phyloP scores from a whole-genome alignment of 2,797 vertebrate species.

The Cryptoblepharus egeriae region DNA sequence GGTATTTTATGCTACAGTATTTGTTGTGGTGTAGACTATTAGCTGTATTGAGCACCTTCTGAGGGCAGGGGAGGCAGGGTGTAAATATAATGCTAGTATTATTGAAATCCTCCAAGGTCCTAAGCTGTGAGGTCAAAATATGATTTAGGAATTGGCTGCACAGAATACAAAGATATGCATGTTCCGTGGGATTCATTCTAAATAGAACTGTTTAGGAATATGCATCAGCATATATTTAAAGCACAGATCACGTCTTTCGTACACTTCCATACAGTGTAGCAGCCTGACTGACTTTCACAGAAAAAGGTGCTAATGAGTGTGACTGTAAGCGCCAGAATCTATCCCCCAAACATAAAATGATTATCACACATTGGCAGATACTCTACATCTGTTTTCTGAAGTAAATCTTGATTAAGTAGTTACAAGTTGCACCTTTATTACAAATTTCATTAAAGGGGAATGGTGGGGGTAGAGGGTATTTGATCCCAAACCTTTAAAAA shows the following conservation, averaged over 20 bases:
- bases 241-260: not conserved
- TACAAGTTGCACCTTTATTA: not conserved
- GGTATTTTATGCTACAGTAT: no score
- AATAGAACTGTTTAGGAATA: slow-evolving; percentile 7
- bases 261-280: not conserved
- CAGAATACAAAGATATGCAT: not conserved
- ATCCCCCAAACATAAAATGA: not conserved
- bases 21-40: no score
- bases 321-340: slow-evolving; percentile 1
- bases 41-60: no score
- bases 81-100: not conserved
- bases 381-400: not conserved
- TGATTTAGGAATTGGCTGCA: not conserved
- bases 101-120: not conserved
- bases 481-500: not conserved
- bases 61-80: no score
- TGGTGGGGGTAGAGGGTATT: not conserved
- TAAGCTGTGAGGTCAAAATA: not conserved
- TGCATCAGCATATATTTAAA: not conserved
- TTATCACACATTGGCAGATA: not conserved
- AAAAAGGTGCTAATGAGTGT: slow-evolving; percentile 14
- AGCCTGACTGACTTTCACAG: not conserved
- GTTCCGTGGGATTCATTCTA: not conserved
- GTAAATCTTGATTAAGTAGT: not conserved
- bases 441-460: not conserved